Base-by-base conservation (phyloP, 1,140 invertebrate species). In the Dreissena polymorpha region DNA sequence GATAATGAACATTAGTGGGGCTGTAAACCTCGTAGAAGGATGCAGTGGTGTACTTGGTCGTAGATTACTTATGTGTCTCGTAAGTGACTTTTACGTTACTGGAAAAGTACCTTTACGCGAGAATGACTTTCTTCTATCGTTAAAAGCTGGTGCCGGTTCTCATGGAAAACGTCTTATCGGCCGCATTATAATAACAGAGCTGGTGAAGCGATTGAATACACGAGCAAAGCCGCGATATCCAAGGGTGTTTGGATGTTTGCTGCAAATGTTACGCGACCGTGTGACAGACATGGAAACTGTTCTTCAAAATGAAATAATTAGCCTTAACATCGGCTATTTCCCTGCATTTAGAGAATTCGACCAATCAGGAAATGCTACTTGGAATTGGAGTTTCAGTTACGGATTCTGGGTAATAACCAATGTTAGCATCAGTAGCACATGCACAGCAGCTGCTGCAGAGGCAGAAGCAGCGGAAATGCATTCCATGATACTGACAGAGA, bases 271-370 rank as follows among this genome's bases (percentile, higher is more conserved):
- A 10, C 6, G 8, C 10, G 27, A 63, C 8, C 10, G 13, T 8
- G 27, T 10, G 13, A 10, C n/a, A 13, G 25, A 27, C n/a, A 14
- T 74, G 21, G 16, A 21, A 10, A 29, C 16, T 18, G 57, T 39
- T 14, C 6, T 74, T 12, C 53, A 63, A 6, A 53, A 21, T 27
- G 72, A 53, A 10, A 13, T 74, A 16, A 74, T 29, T 21, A 60
- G 39, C 10, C 14, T 29, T 0, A 16, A 18, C 14, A 25, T 74
- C 12, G 16, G 14, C 8, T n/a, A 16, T 13, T 74, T 74, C 63
- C 72, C 72, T 13, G 25, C 21, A 12, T 12, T 74, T 14, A 18
- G 63, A 74, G 29, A 14, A 7, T 74, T 63, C 49, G 72, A 74
- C 25, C 16, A 39, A 6, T 27, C 57, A 39, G 12, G 25, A 13